Percentiles rank a stretch among this genome's conserved stretches.
phyloP scores from a whole-genome alignment of 2,113 vertebrate species.

The Lepus timidus region DNA sequence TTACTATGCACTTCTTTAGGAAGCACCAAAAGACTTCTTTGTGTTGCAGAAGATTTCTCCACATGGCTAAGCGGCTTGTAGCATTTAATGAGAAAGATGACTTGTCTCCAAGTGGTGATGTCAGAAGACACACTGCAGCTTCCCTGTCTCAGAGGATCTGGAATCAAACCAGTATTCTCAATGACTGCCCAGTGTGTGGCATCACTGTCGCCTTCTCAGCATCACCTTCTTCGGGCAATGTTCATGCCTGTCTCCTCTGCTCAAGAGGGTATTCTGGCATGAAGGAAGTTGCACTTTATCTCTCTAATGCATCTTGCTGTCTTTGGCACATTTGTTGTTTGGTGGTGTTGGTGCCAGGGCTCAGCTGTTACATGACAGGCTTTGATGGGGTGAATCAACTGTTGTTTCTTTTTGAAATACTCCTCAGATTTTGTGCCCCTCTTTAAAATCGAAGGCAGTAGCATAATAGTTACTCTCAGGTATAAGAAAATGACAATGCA shows the following conservation, averaged over 20 bases:
- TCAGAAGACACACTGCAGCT: constrained; percentile 70
- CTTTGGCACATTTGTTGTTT: constrained; percentile 72
- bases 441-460: constrained; percentile 79
- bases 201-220: constrained; percentile 54
- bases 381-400: constrained; percentile 80
- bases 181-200: constrained; percentile 20
- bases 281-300: constrained; percentile 69
- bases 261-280: constrained; percentile 66
- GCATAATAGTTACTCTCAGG: constrained; percentile 53
- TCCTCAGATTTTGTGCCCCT: constrained; percentile 58
- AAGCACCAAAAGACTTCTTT: constrained; percentile 2
- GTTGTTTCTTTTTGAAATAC: constrained; percentile 72
- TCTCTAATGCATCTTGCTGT: constrained; percentile 77
- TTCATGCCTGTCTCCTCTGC: constrained; percentile 60
- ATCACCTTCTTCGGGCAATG: constrained; percentile 29
- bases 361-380: constrained; percentile 79
- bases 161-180: constrained; percentile 68
- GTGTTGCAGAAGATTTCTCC: constrained; percentile 75
- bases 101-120: constrained; percentile 62
- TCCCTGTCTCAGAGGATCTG: constrained; percentile 52
- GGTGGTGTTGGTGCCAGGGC: constrained; percentile 64
- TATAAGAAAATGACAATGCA: constrained; percentile 64
- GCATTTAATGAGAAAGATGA: constrained; percentile 74
- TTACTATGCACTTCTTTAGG: neutral
- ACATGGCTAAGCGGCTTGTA: constrained; percentile 70